These are phyloP conservation scores for Papilio xuthus DNA, from an alignment of 1,140 invertebrate genomes.

Conservation along the genomic window DNA sequence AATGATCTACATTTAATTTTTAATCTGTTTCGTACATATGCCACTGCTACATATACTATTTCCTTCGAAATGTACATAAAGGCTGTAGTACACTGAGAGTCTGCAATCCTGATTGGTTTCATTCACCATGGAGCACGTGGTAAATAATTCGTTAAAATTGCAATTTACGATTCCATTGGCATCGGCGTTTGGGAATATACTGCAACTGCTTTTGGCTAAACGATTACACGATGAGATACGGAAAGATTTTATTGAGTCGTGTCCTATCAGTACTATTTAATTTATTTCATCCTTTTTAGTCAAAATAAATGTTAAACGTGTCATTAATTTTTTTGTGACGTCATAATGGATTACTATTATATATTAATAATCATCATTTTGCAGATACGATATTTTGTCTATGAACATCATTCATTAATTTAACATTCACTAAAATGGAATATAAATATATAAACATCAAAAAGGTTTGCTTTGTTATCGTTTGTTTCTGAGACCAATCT, in stretches of 20 bases:
- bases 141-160: constrained; percentile 19
- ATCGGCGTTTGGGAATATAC: background rate
- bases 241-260: background rate
- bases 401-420: background rate
- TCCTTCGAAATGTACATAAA: background rate
- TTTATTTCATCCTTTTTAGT: no score
- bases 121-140: constrained; percentile 16
- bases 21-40: background rate
- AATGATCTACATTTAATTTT: no score
- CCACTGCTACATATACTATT: background rate
- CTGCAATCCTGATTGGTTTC: constrained; percentile 10
- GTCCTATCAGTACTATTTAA: no score
- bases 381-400: background rate
- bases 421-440: background rate
- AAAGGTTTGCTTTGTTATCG: background rate
- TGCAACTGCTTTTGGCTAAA: background rate
- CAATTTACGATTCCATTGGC: constrained; percentile 10
- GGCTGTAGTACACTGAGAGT: background rate
- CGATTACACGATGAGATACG: background rate
- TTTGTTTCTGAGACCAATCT: no score
- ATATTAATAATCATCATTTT: no score
- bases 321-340: background rate
- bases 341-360: background rate
- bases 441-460: background rate
- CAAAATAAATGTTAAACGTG: no score